Evolutionary conservation across 2,113 vertebrate species (phyloP).

Genomic region (Apteryx mantelli): DNA sequence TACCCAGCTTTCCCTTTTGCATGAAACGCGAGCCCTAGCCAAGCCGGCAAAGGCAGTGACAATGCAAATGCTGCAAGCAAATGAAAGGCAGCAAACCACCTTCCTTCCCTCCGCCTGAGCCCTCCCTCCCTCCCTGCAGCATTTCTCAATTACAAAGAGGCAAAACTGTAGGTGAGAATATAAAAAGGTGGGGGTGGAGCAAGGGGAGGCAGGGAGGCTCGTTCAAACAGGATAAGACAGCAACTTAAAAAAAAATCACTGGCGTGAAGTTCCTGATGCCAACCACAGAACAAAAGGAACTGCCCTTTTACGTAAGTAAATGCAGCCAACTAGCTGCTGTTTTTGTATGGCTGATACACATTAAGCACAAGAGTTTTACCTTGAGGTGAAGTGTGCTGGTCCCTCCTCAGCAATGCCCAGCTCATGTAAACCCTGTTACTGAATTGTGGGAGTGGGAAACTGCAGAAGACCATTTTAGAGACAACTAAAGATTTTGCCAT

Average conservation of each 20-base stretch:
- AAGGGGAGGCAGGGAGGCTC: neutral
- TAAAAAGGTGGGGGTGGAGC: neutral
- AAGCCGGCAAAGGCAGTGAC: neutral
- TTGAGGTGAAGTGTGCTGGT: neutral
- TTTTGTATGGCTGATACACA: neutral
- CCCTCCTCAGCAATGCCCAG: neutral
- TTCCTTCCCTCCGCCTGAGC: neutral
- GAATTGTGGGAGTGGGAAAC: neutral
- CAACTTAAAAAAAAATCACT: neutral
- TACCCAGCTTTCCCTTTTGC: neutral
- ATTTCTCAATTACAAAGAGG: neutral
- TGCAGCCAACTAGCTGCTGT: neutral
- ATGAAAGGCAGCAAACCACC: neutral
- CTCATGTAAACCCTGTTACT: neutral
- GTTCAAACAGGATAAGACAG: neutral
- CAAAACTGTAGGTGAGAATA: neutral
- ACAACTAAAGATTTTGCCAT: neutral
- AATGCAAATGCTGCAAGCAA: neutral
- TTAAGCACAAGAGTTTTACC: neutral
- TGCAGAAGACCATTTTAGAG: neutral
- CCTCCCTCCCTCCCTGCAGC: neutral
- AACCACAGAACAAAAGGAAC: slow-evolving; percentile 6
- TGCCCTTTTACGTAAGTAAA: neutral
- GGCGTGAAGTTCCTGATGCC: slow-evolving; percentile 16
- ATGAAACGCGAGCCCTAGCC: neutral